Percentiles rank a stretch among this genome's conserved stretches.
Conservation (phyloP, 2,888 invertebrate genomes). For the Harpalus rufipes region DNA sequence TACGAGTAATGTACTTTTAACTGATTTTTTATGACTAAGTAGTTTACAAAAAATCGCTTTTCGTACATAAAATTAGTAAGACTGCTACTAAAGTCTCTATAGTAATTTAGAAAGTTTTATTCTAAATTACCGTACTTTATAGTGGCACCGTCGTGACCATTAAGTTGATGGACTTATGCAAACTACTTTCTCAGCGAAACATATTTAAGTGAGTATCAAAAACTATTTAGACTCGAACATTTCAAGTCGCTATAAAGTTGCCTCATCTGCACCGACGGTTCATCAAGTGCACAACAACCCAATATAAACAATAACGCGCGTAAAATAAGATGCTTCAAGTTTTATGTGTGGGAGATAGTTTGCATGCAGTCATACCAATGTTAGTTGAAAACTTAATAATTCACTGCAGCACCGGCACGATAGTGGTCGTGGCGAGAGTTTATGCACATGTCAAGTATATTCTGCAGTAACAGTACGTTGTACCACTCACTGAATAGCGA, state of each 20-base stretch:
- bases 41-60: too few species aligned
- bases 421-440: not conserved
- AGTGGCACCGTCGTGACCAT: not conserved
- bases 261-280: not conserved
- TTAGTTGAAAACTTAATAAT: constrained; percentile 34
- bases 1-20: too few species aligned
- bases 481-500: constrained; percentile 1
- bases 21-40: too few species aligned
- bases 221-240: not conserved
- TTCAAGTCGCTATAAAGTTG: not conserved
- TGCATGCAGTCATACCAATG: constrained; percentile 4
- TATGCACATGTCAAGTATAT: constrained; percentile 22
- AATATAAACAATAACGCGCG: not conserved
- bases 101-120: too few species aligned
- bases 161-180: not conserved
- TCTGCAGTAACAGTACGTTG: not conserved
- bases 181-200: not conserved
- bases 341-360: not conserved
- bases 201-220: not conserved
- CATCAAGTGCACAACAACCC: not conserved
- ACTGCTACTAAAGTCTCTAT: too few species aligned
- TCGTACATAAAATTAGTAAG: too few species aligned
- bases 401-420: not conserved
- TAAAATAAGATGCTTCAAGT: constrained; percentile 8
- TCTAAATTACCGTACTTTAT: too few species aligned